Evolutionary conservation across 2,113 vertebrate genomes (phyloP).

Genomic region (Cyanoramphus novaezelandiae): DNA sequence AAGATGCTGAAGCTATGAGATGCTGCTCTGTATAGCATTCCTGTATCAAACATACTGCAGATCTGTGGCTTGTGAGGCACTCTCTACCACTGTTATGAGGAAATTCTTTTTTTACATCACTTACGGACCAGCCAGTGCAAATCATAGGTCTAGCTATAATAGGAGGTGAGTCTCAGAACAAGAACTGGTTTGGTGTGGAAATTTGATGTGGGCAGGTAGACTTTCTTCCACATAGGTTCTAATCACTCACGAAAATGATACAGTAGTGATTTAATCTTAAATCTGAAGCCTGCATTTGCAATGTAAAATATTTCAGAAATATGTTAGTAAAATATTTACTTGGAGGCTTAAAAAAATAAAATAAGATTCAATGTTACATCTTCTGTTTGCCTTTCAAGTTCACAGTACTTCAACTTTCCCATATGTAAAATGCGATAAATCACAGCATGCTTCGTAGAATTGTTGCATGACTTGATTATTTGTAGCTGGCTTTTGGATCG

Average conservation of each 20-base stretch:
- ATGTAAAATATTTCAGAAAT: not conserved
- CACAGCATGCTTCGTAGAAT: not conserved
- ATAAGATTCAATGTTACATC: not conserved
- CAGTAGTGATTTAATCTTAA: not conserved
- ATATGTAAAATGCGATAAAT: not conserved
- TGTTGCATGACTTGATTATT: not conserved
- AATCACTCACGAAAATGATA: not conserved
- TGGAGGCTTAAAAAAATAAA: not conserved
- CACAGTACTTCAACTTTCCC: not conserved
- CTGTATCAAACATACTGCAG: not conserved
- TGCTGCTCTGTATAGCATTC: not conserved
- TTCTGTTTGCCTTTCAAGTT: not conserved
- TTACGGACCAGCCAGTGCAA: not conserved
- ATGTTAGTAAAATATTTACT: not conserved
- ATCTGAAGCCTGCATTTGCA: not conserved
- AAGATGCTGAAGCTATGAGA: not conserved
- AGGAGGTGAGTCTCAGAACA: not conserved
- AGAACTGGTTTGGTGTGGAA: not conserved
- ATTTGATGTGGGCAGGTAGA: not conserved
- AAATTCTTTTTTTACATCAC: not conserved
- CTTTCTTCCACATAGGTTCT: not conserved
- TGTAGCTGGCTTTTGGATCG: not conserved
- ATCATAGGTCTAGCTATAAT: not conserved
- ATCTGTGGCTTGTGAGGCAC: not conserved
- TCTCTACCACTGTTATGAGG: not conserved